These are phyloP conservation scores for Malthinus flaveolus DNA, from an alignment of 2,888 invertebrate genomes.

Conservation along the genomic window DNA sequence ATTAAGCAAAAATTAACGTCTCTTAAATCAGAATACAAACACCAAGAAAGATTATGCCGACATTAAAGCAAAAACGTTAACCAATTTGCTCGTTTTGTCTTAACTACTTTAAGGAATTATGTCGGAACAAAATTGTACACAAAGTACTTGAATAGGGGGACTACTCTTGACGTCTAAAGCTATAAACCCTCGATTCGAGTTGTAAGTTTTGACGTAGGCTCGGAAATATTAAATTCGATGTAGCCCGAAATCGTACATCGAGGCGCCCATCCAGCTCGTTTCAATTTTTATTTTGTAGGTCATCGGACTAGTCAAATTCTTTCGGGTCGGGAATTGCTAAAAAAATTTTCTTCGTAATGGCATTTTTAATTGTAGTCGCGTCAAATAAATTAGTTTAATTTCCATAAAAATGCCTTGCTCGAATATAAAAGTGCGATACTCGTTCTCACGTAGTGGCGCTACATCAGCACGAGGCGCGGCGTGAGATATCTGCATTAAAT, in stretches of 20 bases:
- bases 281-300: too few species aligned
- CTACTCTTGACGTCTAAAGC: slow-evolving; percentile 26
- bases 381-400: slow-evolving; percentile 46
- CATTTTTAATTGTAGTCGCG: slow-evolving; percentile 41
- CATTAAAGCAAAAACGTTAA: slow-evolving; percentile 22
- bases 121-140: slow-evolving; percentile 25
- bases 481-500: slow-evolving; percentile 47
- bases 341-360: slow-evolving; percentile 32
- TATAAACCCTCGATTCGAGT: slow-evolving; percentile 25
- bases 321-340: slow-evolving; percentile 2
- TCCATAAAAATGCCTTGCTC: slow-evolving; percentile 43
- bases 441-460: slow-evolving; percentile 42
- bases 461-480: slow-evolving; percentile 37
- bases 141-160: slow-evolving; percentile 24
- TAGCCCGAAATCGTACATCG: slow-evolving; percentile 11
- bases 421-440: slow-evolving; percentile 36
- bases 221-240: slow-evolving; percentile 27
- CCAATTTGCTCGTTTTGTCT: slow-evolving; percentile 26
- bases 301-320: slow-evolving; percentile 9
- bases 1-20: not conserved
- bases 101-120: slow-evolving; percentile 25
- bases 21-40: slow-evolving; percentile 14
- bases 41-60: slow-evolving; percentile 19
- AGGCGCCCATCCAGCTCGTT: too few species aligned
- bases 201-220: slow-evolving; percentile 21